Evolutionary conservation across 1,140 invertebrate genomes (phyloP), one percentile per base, ranked within the genome.

Genomic region (Papilio machaon): DNA sequence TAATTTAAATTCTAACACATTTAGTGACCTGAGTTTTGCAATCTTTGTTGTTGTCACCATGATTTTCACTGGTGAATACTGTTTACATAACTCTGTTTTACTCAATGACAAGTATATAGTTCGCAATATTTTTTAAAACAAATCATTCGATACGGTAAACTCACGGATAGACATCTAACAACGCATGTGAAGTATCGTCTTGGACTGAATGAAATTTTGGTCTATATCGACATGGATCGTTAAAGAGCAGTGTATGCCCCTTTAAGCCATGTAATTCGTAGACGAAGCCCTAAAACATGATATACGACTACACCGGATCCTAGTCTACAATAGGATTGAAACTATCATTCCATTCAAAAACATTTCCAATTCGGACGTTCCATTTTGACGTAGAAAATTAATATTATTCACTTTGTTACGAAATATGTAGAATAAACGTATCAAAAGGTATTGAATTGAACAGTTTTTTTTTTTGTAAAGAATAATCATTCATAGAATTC

Each of bases 351-450:
- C 38, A 43, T 43, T 43, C 38, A 43, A 43, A 43, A 70, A 70
- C 64, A 70, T 70, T 70, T 70, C n/a, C 64, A 70, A 10, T 35
- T 67, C 9, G 23, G 10, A 35, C 23, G 23, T 67, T n/a, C 11
- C 30, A 35, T 67, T 67, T 67, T 67, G 23, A 67, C 60, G 30
- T 67, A 35, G 60, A 30, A 54, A 19, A 35, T 67, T 67, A 67
- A 60, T 60, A 60, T 60, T 60, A 60, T 35, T 4, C 23, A 67
- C 19, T 67, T 67, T 67, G 4, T 60, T 35, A 35, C 9, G 15
- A 67, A 15, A 67, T 13, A 54, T 49, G 60, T 15, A 35, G 5
- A 11, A 38, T 67, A 67, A 35, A 35, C 10, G 8, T 64, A 30
- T 23, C 0, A 64, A 64, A 10, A 23, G 58, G 8, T 60, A 60